Base-by-base conservation (phyloP, 2,797 vertebrate species). In the Lates japonicus region DNA sequence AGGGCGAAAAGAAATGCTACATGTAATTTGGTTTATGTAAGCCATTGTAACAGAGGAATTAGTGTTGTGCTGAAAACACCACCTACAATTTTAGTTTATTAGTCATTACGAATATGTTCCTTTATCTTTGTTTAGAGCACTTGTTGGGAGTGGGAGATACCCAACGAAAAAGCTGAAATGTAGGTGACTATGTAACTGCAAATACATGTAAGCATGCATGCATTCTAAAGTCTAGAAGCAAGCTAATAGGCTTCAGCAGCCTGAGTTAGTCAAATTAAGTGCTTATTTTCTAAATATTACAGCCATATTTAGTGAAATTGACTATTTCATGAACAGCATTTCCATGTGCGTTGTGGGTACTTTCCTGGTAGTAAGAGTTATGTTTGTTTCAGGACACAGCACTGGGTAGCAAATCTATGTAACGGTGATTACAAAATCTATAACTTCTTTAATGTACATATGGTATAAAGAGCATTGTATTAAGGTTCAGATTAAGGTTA, bases 311-410 rank as follows among this genome's bases (percentile, higher is more conserved):
- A 51, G 16, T 12, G n/a, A 13, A 48, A 46, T 25, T 57, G 20
- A 33, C 5, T 57, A 25, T 66, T 42, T 62, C 14, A 22, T n/a
- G 19, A 7, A 42, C 1, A 31, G 44, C 25, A 13, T 63, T 44
- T 33, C 14, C 57, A 39, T 60, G 65, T 7, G 8, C 2, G 25
- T 29, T 9, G 41, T 7, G 13, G 41, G 4, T 14, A n/a, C 35
- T n/a, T 42, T 70, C 52, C n/a, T 19, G 20, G 20, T 42, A 19
- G 20, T 55, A 17, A 31, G 4, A 48, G 65, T 59, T 25, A 29
- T 63, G 65, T 65, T 37, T 73, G 48, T 70, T 60, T 16, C 59
- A 31, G 31, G 51, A 52, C 49, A 62, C 70, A 59, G 25, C 29
- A 46, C 0, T 1, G 16, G n/a, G 20, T 41, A 73, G 22, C 37